phyloP scores from a whole-genome alignment of 92 coral and sea anemone genomes.

The Isaurus tuberculatus region DNA sequence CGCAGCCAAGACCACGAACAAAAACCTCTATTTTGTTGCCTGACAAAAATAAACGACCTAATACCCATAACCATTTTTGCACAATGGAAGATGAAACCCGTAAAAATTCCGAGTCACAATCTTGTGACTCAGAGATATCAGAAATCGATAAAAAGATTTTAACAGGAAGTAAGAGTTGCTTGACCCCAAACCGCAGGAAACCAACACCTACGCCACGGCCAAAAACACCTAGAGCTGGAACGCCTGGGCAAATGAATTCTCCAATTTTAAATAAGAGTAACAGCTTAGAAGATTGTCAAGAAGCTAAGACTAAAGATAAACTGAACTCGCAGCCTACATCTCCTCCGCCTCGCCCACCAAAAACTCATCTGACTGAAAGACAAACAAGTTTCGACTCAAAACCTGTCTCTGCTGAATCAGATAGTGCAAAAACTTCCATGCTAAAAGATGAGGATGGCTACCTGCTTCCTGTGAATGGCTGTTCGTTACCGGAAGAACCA shows the following conservation, averaged over 20 bases:
- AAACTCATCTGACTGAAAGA: neutral
- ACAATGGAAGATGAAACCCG: neutral
- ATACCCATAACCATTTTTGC: neutral
- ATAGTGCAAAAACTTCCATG: neutral
- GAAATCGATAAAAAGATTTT: neutral
- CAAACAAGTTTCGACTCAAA: neutral
- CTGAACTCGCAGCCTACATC: neutral
- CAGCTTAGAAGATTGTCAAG: neutral
- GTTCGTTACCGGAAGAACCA: neutral
- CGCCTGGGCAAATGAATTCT: neutral
- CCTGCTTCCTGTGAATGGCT: neutral
- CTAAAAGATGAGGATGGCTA: conserved; percentile 8
- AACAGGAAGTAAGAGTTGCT: neutral
- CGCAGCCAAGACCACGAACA: conserved; percentile 11
- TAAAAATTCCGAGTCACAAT: neutral
- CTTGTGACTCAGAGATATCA: neutral
- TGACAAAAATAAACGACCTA: neutral
- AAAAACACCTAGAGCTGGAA: neutral
- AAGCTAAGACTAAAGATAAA: neutral
- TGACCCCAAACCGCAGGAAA: neutral
- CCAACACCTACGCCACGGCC: neutral
- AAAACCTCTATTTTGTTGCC: neutral
- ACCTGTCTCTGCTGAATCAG: neutral
- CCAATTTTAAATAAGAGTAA: neutral
- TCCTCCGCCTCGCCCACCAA: conserved; percentile 3